Percentiles rank a stretch among this genome's conserved stretches.
Conservation (phyloP, 1,140 invertebrate genomes). For the Trichoplusia ni region DNA sequence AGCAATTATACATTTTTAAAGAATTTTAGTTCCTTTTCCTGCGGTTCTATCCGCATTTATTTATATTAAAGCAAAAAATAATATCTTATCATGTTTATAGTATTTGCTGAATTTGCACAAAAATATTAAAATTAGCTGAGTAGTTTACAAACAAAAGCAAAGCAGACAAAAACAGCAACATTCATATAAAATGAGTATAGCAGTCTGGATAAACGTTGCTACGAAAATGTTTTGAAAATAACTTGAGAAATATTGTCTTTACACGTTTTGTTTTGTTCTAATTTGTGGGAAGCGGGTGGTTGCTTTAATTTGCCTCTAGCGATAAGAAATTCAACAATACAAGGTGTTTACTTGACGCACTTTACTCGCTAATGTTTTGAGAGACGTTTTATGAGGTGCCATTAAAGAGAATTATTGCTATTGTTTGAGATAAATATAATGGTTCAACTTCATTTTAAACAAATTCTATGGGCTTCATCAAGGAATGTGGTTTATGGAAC, state of each 20-base stretch:
- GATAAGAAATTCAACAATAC: conserved; percentile 47
- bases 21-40: too few relatives aligned
- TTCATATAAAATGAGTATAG: too few relatives aligned
- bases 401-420: conserved; percentile 46
- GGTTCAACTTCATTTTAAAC: conserved; percentile 28
- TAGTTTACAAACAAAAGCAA: too few relatives aligned
- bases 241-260: conserved; percentile 38
- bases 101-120: too few relatives aligned
- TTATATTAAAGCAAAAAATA: too few relatives aligned
- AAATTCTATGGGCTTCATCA: not conserved
- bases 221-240: not conserved
- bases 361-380: conserved; percentile 39
- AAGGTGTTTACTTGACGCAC: conserved; percentile 41
- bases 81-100: too few relatives aligned
- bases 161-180: too few relatives aligned
- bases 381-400: conserved; percentile 40
- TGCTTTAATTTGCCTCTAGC: conserved; percentile 45
- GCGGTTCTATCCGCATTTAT: too few relatives aligned
- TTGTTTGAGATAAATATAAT: conserved; percentile 30
- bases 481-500: not conserved
- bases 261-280: conserved; percentile 43
- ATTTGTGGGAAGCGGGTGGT: conserved; percentile 42
- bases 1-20: too few relatives aligned
- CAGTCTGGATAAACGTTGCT: too few relatives aligned
- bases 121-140: too few relatives aligned